Evolutionary conservation across 2,888 invertebrate genomes (phyloP), one percentile per base, ranked within the genome.

Genomic region (Gibbula magus): DNA sequence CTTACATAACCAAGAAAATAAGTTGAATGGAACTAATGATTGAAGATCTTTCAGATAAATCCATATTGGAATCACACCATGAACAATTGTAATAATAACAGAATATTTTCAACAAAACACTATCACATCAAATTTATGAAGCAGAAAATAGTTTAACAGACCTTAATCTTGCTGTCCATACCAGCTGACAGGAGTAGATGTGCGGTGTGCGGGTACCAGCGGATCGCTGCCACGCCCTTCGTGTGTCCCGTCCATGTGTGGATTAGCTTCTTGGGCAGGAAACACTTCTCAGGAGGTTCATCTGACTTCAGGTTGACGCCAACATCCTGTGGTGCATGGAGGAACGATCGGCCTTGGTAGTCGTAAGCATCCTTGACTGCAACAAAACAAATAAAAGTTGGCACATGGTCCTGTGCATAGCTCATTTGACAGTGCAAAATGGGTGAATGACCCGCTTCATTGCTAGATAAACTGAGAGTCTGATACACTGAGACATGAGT

Each of bases 221-320:
- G 95, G 83, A 98, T 97, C 0, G 97, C 96, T 0, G 99, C 96
- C 88, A 99, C 96, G 73, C 98, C 98, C 93, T 99, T 99, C 29
- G 97, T 97, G 94, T 99, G 99, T 0, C 99, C 99, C 85, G 96
- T 95, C 98, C 98, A 99, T 0, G 98, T 97, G 93, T 98, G 97
- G 84, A 99, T 96, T 91, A 97, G 97, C 0, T 97, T 95, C 94
- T 99, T 99, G 5, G 99, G 99, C 79, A 99, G 93, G 93, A 98
- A 99, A 93, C 99, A 99, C 90, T 97, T 96, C 81, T 97, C 97
- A 0, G 99, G 99, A 25, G 98, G 97, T 86, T 96, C 96, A 80
- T 96, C 96, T 3, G 97, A 96, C 79, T 96, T 95, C 81, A 98
- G 94, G 93, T 97, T 98, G 53, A 97, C 96, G 25, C 97, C 97